Base-by-base conservation (phyloP, 2,797 vertebrate species). In the Momotus momota region DNA sequence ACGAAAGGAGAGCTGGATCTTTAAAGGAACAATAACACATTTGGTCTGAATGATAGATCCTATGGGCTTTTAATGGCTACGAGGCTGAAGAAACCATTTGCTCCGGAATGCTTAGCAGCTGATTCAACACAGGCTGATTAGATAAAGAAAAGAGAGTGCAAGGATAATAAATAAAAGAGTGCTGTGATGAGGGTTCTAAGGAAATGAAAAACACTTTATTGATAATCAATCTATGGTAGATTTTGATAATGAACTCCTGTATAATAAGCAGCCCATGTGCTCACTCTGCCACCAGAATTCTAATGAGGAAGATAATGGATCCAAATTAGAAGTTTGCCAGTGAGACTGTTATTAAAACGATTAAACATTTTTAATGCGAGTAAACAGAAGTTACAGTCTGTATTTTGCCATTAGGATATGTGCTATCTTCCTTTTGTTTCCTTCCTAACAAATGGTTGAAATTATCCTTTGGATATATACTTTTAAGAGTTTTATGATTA, bases 331-430 rank as follows among this genome's bases (percentile, higher is more conserved):
- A 93, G 80, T 94, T 93, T 94, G 85, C 48, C 75, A 86, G 58
- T 48, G 82, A 93, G 71, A 35, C 41, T 93, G 86, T 96, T 96
- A 96, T 98, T 98, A 98, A 96, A 97, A 93, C 97, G 96, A 97
- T 97, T 97, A 97, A 95, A 91, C 88, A 77, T 95, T 96, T 96
- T 86, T 94, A 94, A 95, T 57, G 79, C 14, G 43, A 85, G 66
- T 82, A 95, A 97, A 91, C 48, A 81, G 66, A 90, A 91, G 21
- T 31, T 83, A 26, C 31, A 88, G 51, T 73, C 48, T 40, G 31
- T 87, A 61, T 92, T 94, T 91, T 96, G 27, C 77, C 71, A 38
- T 87, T 72, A 90, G 73, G 16, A 83, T 81, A 77, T 46, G 91
- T 69, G 18, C 33, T 90, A 65, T 75, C 79, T 96, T 94, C 46